These are phyloP conservation scores for Seira musarum DNA, from an alignment of 2,888 invertebrate genomes.

Conservation along the genomic window DNA sequence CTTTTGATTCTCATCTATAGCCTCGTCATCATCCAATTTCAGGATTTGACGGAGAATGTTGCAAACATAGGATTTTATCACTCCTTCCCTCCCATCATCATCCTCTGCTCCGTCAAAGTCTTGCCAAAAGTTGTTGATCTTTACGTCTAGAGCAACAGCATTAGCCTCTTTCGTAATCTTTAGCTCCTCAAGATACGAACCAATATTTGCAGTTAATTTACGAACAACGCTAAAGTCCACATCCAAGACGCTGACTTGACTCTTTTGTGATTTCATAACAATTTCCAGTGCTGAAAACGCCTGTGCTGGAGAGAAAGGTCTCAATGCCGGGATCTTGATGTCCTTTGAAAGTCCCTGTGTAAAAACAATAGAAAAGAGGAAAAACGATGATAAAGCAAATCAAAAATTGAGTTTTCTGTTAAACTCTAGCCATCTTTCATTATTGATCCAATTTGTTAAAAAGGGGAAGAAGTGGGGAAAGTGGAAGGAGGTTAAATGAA, in stretches of 20 bases:
- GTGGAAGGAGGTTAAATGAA: too few relatives aligned
- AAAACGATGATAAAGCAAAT: too few relatives aligned
- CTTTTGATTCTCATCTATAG: constrained; percentile 58
- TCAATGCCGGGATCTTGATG: constrained; percentile 46
- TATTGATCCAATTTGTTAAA: too few relatives aligned
- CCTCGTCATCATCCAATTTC: constrained; percentile 55
- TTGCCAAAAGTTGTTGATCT: constrained; percentile 42
- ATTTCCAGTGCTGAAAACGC: constrained; percentile 41
- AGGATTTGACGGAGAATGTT: constrained; percentile 56
- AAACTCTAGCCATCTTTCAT: too few relatives aligned
- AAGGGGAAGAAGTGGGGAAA: too few relatives aligned
- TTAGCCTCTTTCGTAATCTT: constrained; percentile 43
- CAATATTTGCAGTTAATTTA: constrained; percentile 39
- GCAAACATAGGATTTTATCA: constrained; percentile 35
- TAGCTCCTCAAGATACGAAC: constrained; percentile 49
- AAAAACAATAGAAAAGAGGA: too few relatives aligned
- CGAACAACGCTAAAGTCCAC: constrained; percentile 37
- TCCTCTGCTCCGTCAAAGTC: constrained; percentile 41
- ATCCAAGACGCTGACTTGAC: constrained; percentile 46
- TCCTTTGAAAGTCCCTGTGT: constrained; percentile 46
- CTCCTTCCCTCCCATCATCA: constrained; percentile 23
- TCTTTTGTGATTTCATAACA: constrained; percentile 48
- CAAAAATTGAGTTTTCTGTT: too few relatives aligned
- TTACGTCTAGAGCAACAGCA: constrained; percentile 34
- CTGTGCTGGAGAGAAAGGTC: constrained; percentile 48